Evolutionary conservation across 2,113 vertebrate genomes (phyloP), one percentile per base, ranked within the genome.

Genomic region (Ictalurus punctatus): DNA sequence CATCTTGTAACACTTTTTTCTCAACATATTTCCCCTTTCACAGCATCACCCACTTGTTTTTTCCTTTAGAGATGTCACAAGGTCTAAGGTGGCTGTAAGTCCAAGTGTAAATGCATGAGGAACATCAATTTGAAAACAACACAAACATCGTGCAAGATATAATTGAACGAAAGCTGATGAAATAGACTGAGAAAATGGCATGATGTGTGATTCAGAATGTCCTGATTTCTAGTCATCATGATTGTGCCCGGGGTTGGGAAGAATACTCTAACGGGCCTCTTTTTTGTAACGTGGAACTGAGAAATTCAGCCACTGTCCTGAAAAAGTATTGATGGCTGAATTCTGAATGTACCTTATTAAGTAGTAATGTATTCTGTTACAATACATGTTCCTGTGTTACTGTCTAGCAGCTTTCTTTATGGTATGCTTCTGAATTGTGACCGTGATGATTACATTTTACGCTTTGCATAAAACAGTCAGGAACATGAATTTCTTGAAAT

Each of bases 1-100:
- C 85, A 86, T 93, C 86, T 90, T 87, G 86, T 89, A 21, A 87
- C 89, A 76, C 73, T 17, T 58, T 40, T 58, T 40, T 82, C 37
- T 90, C 86, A 74, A 85, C 37, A 65, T n/a, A 13, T 85, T 63
- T 80, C 23, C 85, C 34, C 21, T 27, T 21, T 52, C 10, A 63
- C 74, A 3, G 12, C 14, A 13, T 27, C 74, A 63, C 21, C 87
- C n/a, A 74, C 6, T 7, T 61, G 80, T 83, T 83, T 83, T 80
- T 61, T 61, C 9, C 48, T 56, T 56, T 80, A 30, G 48, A 80
- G 5, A 80, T 16, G 78, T 37, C n/a, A 34, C 79, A 59, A 34
- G 23, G 30, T 82, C 7, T 34, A 4, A 30, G 13, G 7, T 80
- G 48, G 78, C 16, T 80, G 13, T 16, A n/a, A n/a, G 25, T 54